Evolutionary conservation across 2,888 invertebrate species (phyloP).

Genomic region (Criorhina ranunculi): DNA sequence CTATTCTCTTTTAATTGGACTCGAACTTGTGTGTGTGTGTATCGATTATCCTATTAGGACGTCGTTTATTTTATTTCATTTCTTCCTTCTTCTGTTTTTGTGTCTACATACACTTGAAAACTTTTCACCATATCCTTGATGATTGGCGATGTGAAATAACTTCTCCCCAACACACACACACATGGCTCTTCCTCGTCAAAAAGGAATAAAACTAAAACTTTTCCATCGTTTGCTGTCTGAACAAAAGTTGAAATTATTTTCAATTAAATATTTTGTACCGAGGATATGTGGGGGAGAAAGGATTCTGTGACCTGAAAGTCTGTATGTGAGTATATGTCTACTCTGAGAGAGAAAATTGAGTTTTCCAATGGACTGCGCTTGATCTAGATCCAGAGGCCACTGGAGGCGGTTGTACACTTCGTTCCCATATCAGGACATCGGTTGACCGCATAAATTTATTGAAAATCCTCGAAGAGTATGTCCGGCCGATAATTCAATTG

Average conservation of each 20-base stretch:
- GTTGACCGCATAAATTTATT: slow-evolving; percentile 75
- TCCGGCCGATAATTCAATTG: slow-evolving; percentile 74
- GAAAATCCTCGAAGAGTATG: slow-evolving; percentile 71
- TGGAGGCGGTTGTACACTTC: slow-evolving; percentile 24
- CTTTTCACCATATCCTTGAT: slow-evolving; percentile 27
- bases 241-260: slow-evolving; percentile 73
- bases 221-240: slow-evolving; percentile 66
- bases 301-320: no score
- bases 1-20: slow-evolving; percentile 63
- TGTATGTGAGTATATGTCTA: no score
- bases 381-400: slow-evolving; percentile 37
- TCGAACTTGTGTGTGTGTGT: slow-evolving; percentile 64
- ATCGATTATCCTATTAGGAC: slow-evolving; percentile 69
- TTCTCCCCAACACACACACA: not conserved
- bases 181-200: slow-evolving; percentile 34
- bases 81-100: slow-evolving; percentile 5
- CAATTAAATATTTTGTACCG: slow-evolving; percentile 68
- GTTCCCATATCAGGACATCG: slow-evolving; percentile 59
- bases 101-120: slow-evolving; percentile 22
- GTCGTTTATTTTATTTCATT: slow-evolving; percentile 48
- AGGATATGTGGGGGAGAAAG: not conserved
- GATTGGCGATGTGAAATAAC: not conserved
- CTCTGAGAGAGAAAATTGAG: slow-evolving; percentile 61
- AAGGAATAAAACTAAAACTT: slow-evolving; percentile 68
- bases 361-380: slow-evolving; percentile 74